Conservation (phyloP, 2,113 vertebrate genomes). For the Danionella cerebrum region DNA sequence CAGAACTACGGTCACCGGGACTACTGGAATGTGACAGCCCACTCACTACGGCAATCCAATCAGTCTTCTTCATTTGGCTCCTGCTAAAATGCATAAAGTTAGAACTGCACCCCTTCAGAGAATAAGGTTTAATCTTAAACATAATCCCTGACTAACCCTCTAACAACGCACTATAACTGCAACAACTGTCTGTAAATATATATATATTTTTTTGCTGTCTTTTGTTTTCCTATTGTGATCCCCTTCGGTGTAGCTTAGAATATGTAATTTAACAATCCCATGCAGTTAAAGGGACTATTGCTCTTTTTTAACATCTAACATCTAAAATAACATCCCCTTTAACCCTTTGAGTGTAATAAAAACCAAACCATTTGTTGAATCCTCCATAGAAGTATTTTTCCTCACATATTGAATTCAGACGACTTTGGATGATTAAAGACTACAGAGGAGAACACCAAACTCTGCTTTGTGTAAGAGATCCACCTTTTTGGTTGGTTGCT, state of each 20-base stretch:
- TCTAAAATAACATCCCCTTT: conserved; percentile 30
- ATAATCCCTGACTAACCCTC: conserved; percentile 75
- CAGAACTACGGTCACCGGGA: conserved; percentile 10
- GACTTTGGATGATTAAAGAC: background rate
- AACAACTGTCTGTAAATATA: conserved; percentile 64
- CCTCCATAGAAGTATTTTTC: too few relatives aligned
- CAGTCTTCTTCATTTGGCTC: conserved; percentile 14
- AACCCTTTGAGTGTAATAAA: conserved; percentile 59
- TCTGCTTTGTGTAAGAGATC: background rate
- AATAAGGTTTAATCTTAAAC: conserved; percentile 64
- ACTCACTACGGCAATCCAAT: conserved; percentile 5
- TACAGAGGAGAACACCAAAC: background rate
- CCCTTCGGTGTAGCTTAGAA: conserved; percentile 25
- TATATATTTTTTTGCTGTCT: conserved; percentile 47
- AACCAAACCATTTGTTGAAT: background rate
- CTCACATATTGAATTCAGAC: background rate
- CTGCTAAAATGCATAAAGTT: conserved; percentile 5
- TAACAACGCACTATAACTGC: conserved; percentile 54
- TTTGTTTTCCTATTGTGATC: conserved; percentile 34
- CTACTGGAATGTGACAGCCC: conserved; percentile 20
- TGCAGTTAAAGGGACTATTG: conserved; percentile 64
- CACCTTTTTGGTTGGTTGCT: conserved; percentile 7
- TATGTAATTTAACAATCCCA: conserved; percentile 9
- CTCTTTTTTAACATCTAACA: conserved; percentile 10
- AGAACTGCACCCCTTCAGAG: conserved; percentile 63